Conservation (phyloP, 2,888 invertebrate genomes). For the Drosophila formosana region DNA sequence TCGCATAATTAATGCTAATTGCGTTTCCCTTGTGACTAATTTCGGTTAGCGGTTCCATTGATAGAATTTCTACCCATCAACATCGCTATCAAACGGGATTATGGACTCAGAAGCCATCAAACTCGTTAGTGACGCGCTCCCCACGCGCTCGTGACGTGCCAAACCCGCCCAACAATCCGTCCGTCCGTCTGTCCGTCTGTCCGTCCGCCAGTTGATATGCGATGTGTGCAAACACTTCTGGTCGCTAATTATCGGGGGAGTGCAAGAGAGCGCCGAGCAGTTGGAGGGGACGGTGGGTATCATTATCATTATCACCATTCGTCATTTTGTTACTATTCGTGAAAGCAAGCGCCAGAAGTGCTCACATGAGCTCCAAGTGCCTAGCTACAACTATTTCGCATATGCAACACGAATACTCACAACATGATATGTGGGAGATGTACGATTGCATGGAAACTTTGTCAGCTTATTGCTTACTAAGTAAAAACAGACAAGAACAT, state of each 20-base stretch:
- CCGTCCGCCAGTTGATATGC: not conserved
- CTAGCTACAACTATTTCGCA: slow-evolving; percentile 53
- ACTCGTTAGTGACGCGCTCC: slow-evolving; percentile 48
- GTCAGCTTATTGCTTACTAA: too few species aligned
- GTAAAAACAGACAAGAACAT: not conserved
- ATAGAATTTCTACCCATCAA: slow-evolving; percentile 17
- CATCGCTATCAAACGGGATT: slow-evolving; percentile 21
- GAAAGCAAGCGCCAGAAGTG: slow-evolving; percentile 33
- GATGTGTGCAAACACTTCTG: slow-evolving; percentile 13
- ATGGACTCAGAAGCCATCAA: slow-evolving; percentile 15
- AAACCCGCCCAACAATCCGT: not conserved
- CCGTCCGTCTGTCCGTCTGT: not conserved
- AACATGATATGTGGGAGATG: not conserved
- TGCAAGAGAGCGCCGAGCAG: slow-evolving; percentile 5
- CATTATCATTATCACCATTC: slow-evolving; percentile 54
- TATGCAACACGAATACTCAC: slow-evolving; percentile 26
- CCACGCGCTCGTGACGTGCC: slow-evolving; percentile 54
- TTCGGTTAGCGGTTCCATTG: slow-evolving; percentile 43
- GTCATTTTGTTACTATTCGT: slow-evolving; percentile 59
- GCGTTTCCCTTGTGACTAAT: slow-evolving; percentile 59
- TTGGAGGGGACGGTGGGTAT: slow-evolving; percentile 13
- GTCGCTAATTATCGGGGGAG: slow-evolving; percentile 39
- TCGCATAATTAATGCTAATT: slow-evolving; percentile 61
- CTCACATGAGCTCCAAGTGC: slow-evolving; percentile 67
- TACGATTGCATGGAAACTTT: too few species aligned